Evolutionary conservation across 53 echinoderm and acorn worm genomes (phyloP).

Genomic region (Holothuria leucospilota): DNA sequence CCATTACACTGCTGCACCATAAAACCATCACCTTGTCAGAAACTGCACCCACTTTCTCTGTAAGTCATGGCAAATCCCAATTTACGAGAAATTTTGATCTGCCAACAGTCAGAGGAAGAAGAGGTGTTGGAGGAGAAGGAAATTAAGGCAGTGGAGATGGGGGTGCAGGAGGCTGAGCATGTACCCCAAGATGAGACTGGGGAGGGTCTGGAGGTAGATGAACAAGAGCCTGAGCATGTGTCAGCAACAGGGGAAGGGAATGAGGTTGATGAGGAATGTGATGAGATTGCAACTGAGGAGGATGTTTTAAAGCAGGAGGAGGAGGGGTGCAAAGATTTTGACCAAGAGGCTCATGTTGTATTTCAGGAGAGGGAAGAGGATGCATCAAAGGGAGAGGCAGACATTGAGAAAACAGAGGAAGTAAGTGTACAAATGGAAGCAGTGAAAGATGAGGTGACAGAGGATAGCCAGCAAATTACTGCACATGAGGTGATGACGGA

Average conservation of each 20-base stretch:
- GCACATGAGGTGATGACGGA: too few relatives aligned
- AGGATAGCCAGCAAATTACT: too few relatives aligned
- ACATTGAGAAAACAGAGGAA: neutral
- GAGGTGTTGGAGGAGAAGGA: constrained; percentile 7
- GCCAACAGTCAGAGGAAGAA: constrained; percentile 33
- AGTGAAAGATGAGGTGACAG: too few relatives aligned
- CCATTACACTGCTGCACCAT: too few relatives aligned
- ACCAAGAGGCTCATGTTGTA: neutral
- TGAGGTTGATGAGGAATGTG: too few relatives aligned
- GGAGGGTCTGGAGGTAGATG: neutral
- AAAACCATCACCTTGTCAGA: too few relatives aligned
- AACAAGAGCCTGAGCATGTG: neutral
- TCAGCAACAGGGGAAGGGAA: too few relatives aligned
- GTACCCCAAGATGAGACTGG: neutral
- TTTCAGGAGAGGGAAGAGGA: constrained; percentile 1
- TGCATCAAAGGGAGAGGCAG: neutral
- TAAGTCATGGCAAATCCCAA: neutral
- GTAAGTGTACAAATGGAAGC: neutral
- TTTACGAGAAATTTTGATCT: constrained; percentile 31
- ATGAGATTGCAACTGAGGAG: too few relatives aligned
- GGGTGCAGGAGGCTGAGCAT: neutral
- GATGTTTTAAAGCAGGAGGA: neutral
- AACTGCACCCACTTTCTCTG: too few relatives aligned
- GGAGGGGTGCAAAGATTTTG: neutral
- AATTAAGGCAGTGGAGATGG: neutral